Evolutionary conservation across 1,140 invertebrate genomes (phyloP).

Genomic region (Drosophila mojavensis): DNA sequence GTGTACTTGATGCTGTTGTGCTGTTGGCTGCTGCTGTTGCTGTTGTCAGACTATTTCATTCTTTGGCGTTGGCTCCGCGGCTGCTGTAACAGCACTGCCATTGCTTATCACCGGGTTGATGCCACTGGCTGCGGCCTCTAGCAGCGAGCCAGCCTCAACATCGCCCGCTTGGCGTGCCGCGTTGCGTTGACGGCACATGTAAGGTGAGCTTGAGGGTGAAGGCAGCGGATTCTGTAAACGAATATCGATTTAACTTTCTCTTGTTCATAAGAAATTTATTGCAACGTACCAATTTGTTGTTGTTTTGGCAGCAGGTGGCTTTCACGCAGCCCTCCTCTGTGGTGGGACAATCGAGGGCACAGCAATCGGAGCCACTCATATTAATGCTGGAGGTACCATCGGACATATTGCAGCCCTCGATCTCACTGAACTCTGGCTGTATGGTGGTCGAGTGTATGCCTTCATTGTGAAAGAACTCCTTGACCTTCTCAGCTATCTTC

Average conservation of each 20-base stretch:
- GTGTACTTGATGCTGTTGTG: conserved; percentile 59
- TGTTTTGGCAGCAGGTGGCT: conserved; percentile 90
- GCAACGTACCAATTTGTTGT: conserved; percentile 76
- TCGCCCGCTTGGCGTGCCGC: conserved; percentile 84
- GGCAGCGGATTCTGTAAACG: conserved; percentile 87
- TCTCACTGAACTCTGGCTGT: conserved; percentile 96
- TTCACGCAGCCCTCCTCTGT: conserved; percentile 92
- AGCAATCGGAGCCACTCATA: conserved; percentile 86
- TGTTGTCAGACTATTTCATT: conserved; percentile 79
- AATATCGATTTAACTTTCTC: not conserved
- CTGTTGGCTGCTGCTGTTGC: conserved; percentile 33
- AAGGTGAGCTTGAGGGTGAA: conserved; percentile 91
- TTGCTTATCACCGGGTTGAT: conserved; percentile 30
- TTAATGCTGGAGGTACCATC: conserved; percentile 83
- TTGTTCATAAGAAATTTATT: not conserved
- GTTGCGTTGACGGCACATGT: conserved; percentile 90
- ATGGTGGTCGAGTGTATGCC: conserved; percentile 93
- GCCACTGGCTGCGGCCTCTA: conserved; percentile 54
- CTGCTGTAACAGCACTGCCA: conserved; percentile 13
- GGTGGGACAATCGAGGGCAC: conserved; percentile 93
- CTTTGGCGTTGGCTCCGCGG: conserved; percentile 56
- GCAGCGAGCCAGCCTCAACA: conserved; percentile 77
- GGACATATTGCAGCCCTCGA: conserved; percentile 84
- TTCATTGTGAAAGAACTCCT: conserved; percentile 97
- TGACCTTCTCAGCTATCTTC: conserved; percentile 96